phyloP scores from a whole-genome alignment of 2,113 vertebrate genomes.

The Pedionomus torquatus region DNA sequence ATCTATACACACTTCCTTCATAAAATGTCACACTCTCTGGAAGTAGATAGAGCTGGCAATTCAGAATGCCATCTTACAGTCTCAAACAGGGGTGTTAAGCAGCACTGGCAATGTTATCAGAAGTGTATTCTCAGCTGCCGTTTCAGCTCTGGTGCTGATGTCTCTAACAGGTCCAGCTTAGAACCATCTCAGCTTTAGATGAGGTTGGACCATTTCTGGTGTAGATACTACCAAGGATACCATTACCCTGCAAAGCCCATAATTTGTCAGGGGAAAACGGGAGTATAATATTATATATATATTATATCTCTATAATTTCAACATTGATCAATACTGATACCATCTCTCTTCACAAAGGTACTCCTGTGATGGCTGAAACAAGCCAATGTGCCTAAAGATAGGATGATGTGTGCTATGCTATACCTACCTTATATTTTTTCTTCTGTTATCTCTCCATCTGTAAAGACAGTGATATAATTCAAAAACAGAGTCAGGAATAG shows the following conservation, averaged over 20 bases:
- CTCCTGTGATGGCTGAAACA: neutral
- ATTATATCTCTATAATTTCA: neutral
- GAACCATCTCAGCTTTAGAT: neutral
- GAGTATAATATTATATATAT: neutral
- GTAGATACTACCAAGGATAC: neutral
- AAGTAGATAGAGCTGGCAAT: neutral
- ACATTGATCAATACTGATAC: neutral
- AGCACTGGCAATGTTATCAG: neutral
- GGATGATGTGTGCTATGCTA: neutral
- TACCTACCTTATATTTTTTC: neutral
- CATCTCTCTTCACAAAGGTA: neutral
- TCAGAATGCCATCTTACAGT: neutral
- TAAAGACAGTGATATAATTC: neutral
- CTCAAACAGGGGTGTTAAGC: neutral
- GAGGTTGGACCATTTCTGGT: neutral
- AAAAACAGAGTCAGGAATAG: neutral
- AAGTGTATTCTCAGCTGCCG: neutral
- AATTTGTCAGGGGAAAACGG: neutral
- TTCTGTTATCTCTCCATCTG: neutral
- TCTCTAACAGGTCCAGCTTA: neutral
- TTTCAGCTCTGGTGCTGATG: neutral
- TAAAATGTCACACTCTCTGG: neutral
- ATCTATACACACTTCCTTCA: neutral
- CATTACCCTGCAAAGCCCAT: neutral
- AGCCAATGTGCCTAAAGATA: neutral